A percentile compares a stretch with the other conserved stretches of the same genome.
Conservation (phyloP, 2,888 invertebrate genomes). For the Halictus quadricinctus region DNA sequence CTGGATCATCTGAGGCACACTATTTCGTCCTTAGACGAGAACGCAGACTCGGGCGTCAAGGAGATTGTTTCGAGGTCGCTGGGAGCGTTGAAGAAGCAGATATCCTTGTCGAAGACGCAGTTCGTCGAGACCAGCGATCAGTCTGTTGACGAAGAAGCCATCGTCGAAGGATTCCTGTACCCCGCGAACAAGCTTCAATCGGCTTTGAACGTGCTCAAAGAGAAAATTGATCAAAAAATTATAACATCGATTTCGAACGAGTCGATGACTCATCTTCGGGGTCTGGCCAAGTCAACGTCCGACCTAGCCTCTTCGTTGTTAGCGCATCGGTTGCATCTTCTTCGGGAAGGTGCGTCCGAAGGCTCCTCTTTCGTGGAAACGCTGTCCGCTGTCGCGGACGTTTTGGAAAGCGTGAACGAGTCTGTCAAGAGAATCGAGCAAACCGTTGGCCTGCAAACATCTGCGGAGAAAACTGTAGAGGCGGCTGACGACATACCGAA, state of each 20-base stretch:
- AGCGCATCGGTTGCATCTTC: slow-evolving; percentile 70
- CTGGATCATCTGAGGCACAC: slow-evolving; percentile 70
- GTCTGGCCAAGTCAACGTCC: slow-evolving; percentile 69
- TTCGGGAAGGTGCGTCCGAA: slow-evolving; percentile 69
- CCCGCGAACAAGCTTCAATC: slow-evolving; percentile 76
- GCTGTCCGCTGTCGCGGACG: slow-evolving; percentile 73
- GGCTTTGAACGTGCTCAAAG: slow-evolving; percentile 70
- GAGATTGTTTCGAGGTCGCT: slow-evolving; percentile 73
- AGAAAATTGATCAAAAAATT: slow-evolving; percentile 56
- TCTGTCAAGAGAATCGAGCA: slow-evolving; percentile 60
- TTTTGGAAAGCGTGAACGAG: slow-evolving; percentile 72
- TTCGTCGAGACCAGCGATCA: slow-evolving; percentile 71
- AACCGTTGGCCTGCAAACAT: slow-evolving; percentile 23
- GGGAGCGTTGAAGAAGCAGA: slow-evolving; percentile 76
- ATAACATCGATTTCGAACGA: slow-evolving; percentile 44
- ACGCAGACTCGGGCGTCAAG: slow-evolving; percentile 65
- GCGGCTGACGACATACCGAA: not conserved
- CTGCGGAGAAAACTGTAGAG: slow-evolving; percentile 21
- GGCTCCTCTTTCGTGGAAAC: slow-evolving; percentile 77
- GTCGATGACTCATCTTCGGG: slow-evolving; percentile 65
- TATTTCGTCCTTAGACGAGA: slow-evolving; percentile 70
- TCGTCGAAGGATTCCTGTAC: slow-evolving; percentile 79
- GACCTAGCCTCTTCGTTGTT: slow-evolving; percentile 71
- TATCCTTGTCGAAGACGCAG: slow-evolving; percentile 73
- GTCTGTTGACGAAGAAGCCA: slow-evolving; percentile 77